Evolutionary conservation across 2,888 invertebrate genomes (phyloP), one percentile per base, ranked within the genome.

Genomic region (Leptogaster cylindrica): DNA sequence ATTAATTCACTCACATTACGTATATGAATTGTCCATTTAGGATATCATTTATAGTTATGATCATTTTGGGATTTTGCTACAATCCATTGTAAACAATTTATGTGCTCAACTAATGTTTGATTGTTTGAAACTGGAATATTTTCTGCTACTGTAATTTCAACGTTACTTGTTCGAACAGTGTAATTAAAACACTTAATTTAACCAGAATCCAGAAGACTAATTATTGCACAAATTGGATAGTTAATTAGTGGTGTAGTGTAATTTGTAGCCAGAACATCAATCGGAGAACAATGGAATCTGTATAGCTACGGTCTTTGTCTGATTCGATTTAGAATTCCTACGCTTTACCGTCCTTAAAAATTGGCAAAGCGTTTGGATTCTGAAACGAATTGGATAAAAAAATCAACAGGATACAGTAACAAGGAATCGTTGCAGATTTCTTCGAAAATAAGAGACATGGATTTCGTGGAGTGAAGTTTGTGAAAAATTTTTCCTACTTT

Each of bases 351-450:
- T 89, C 81, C 82, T 78, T 82, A 81, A 81, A 74, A 77, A 81
- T 85, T 86, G 92, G 92, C 90, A 93, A 93, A 92, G 92, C 92
- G 92, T 93, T 92, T 91, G 92, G 92, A 92, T 92, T 92, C 92
- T 92, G 90, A 92, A 92, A 91, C 92, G 82, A 84, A 88, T 85
- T 84, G 78, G 77, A 81, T 77, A 79, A 12, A 55, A 39, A 12
- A 36, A n/a, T 55, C 55, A 33, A 12, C 55, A 20, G 10, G 31
- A n/a, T 46, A 46, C 6, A 23, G 8, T 20, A 46, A 4, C n/a
- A 18, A 46, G 10, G n/a, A 7, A 10, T 5, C n/a, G 12, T 46
- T 18, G 8, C n/a, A 46, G 33, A 10, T 20, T 18, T 1, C 33
- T 52, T 8, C 52, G 12, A 3, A 8, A 28, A 7, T 12, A 16